Evolutionary conservation across 2,797 vertebrate species (phyloP), one percentile per base, ranked within the genome.

Genomic region (Nothura maculosa): DNA sequence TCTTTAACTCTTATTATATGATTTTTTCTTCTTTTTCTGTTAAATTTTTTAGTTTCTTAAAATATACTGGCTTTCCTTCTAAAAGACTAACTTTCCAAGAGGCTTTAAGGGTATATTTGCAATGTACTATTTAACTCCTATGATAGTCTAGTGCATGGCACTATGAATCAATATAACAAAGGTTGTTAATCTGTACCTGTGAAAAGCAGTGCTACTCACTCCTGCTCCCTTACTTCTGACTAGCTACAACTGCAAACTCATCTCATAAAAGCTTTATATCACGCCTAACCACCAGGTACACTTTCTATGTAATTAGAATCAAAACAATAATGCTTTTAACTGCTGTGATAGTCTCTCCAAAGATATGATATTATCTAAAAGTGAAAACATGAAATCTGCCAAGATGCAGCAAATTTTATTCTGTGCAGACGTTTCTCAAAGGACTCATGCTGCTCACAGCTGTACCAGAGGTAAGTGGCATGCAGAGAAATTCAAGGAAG

Each of bases 351-450:
- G 43, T 75, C 58, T 45, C 54, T 68, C 60, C 74, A 69, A 77
- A 50, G 48, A 78, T 76, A 42, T 81, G 74, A 92, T 86, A 86
- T n/a, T 77, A 86, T 88, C 60, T 68, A 40, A 87, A 63, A 83
- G 61, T 32, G 61, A 93, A 81, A 86, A 79, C 55, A 64, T 7
- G 21, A 63, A 70, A 63, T 79, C 58, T 78, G 66, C 79, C 58
- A 54, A 91, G 81, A 82, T 66, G 30, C 66, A 76, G 72, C 45
- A 87, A 58, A 62, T 84, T 64, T 78, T 87, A 32, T 75, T 64
- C 76, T 19, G 13, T 43, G 32, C 77, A 78, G 58, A 36, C 16
- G 5, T 64, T 85, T 83, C 70, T 88, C 50, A 62, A 84, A 91
- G 73, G 48, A 25, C 32, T 72, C 77, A 7, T 20, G 67, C 40